phyloP scores from a whole-genome alignment of 2,797 vertebrate genomes.

The Enteromius anoplus region DNA sequence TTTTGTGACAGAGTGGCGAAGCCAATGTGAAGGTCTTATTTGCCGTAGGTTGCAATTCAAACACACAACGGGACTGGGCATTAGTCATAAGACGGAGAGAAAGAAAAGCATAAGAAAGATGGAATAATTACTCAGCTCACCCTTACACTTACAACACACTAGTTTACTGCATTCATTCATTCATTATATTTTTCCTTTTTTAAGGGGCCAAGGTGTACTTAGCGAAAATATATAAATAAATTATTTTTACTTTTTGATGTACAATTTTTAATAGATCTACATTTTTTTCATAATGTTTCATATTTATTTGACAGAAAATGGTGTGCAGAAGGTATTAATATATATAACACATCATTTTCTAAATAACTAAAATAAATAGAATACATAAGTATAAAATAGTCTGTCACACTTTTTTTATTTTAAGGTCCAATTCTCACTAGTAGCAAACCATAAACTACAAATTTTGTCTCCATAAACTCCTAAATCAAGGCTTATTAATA shows the following conservation, averaged over 20 bases:
- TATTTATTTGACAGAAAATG: background rate
- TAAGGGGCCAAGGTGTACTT: background rate
- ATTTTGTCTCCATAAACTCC: background rate
- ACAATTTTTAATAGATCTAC: background rate
- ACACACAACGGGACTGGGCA: constrained; percentile 75
- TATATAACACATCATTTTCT: background rate
- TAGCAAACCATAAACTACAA: background rate
- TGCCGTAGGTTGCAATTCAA: constrained; percentile 88
- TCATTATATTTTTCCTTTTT: background rate
- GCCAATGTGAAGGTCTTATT: constrained; percentile 82
- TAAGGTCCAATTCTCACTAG: background rate
- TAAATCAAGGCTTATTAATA: too few relatives aligned
- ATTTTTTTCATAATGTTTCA: background rate
- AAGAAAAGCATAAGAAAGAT: constrained; percentile 43
- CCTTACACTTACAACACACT: constrained; percentile 82
- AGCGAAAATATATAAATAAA: background rate
- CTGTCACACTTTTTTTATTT: background rate
- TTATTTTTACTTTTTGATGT: background rate
- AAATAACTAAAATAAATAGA: background rate
- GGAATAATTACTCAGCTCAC: constrained; percentile 84
- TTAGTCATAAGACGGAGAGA: constrained; percentile 54
- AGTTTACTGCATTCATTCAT: constrained; percentile 75
- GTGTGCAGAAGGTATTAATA: background rate
- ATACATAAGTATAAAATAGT: background rate
- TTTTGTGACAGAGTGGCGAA: constrained; percentile 94